Evolutionary conservation across 2,113 vertebrate genomes (phyloP).

Genomic region (Rhodinocichla rosea): DNA sequence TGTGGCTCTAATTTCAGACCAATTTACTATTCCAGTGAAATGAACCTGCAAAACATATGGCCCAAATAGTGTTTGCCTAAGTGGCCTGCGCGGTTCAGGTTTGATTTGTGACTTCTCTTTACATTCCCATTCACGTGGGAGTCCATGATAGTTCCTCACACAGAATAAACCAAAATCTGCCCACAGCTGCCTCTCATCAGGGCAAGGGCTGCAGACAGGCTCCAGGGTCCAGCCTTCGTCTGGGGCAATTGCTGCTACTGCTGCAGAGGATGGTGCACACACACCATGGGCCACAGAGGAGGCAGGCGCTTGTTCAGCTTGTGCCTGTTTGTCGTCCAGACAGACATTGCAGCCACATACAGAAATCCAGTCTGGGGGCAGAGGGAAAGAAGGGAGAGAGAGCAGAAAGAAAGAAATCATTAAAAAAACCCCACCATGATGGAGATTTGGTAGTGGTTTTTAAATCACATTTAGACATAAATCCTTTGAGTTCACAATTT

Average conservation of each 20-base stretch:
- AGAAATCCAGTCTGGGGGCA: neutral
- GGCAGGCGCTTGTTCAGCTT: neutral
- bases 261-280: neutral
- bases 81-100: constrained; percentile 40
- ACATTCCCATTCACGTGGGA: constrained; percentile 53
- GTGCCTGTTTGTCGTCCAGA: neutral
- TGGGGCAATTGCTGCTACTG: constrained; percentile 29
- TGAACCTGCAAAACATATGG: constrained; percentile 69
- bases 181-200: constrained; percentile 74
- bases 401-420: neutral
- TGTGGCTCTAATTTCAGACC: constrained; percentile 57
- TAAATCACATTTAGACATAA: constrained; percentile 65
- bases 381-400: neutral
- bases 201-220: constrained; percentile 29
- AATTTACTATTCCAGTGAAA: constrained; percentile 50
- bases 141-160: constrained; percentile 53
- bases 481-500: constrained; percentile 58
- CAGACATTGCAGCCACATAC: neutral
- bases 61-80: constrained; percentile 33
- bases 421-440: neutral
- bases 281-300: neutral
- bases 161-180: constrained; percentile 12
- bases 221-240: neutral
- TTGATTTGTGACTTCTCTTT: constrained; percentile 67
- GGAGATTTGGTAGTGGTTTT: constrained; percentile 36